These are phyloP conservation scores for Centruroides sculpturatus DNA, from an alignment of 1,140 invertebrate genomes.

Conservation along the genomic window DNA sequence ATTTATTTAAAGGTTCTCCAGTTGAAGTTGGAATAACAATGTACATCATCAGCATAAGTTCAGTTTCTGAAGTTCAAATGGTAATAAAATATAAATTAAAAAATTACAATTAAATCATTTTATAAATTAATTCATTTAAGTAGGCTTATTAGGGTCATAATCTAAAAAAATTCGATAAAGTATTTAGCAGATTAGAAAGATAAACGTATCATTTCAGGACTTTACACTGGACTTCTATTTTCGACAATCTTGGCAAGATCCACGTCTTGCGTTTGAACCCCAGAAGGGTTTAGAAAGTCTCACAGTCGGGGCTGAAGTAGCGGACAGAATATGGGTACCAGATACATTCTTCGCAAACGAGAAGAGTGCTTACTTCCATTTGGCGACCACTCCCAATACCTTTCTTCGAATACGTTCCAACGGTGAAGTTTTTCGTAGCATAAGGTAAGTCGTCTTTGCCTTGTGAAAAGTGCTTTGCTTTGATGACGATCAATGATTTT, in stretches of 20 bases:
- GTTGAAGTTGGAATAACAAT: conserved; percentile 94
- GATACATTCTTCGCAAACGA: conserved; percentile 97
- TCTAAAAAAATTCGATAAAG: neutral
- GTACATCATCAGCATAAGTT: conserved; percentile 96
- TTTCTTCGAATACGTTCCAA: conserved; percentile 90
- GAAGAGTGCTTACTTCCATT: conserved; percentile 96
- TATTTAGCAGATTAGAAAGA: neutral
- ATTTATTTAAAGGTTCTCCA: conserved; percentile 69
- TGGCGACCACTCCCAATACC: conserved; percentile 92
- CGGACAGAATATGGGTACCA: conserved; percentile 49
- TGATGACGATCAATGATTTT: too few species aligned
- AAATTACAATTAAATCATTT: neutral
- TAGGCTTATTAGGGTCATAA: neutral
- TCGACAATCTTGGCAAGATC: conserved; percentile 95
- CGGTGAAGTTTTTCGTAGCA: conserved; percentile 54
- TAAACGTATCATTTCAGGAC: conserved; percentile 40
- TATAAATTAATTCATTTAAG: neutral
- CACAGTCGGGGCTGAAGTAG: conserved; percentile 36
- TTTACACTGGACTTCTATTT: conserved; percentile 98
- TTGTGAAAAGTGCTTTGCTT: too few species aligned
- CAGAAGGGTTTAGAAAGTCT: conserved; percentile 29
- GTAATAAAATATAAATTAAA: conserved; percentile 36
- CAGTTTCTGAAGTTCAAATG: conserved; percentile 96
- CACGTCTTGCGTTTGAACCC: conserved; percentile 37
- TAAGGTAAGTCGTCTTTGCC: too few species aligned